A percentile compares a stretch with the other conserved stretches of the same genome.
Conservation (phyloP, 2,113 vertebrate genomes). For the Hystrix cristata region DNA sequence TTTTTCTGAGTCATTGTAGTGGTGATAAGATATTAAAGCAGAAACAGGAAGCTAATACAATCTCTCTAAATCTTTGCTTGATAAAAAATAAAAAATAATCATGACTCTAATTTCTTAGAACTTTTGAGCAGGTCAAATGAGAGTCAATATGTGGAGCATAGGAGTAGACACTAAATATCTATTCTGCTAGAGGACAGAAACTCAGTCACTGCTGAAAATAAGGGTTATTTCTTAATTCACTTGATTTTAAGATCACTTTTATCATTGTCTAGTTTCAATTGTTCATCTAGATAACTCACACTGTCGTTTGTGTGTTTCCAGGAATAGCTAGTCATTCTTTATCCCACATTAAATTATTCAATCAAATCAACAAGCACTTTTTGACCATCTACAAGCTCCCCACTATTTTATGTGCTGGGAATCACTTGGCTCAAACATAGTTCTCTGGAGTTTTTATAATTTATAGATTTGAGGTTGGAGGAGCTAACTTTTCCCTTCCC, state of each 20-base stretch:
- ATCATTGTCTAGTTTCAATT: not conserved
- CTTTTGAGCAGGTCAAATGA: constrained; percentile 15
- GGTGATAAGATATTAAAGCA: not conserved
- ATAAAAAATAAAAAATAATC: not conserved
- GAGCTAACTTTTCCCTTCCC: not conserved
- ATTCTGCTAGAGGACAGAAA: not conserved
- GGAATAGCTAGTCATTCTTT: not conserved
- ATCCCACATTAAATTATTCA: constrained; percentile 44
- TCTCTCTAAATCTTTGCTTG: not conserved
- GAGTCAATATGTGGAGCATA: not conserved
- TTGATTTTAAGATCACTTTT: constrained; percentile 9
- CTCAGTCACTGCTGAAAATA: not conserved
- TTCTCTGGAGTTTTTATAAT: not conserved
- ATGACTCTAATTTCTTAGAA: not conserved
- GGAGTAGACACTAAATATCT: not conserved
- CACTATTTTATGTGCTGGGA: not conserved
- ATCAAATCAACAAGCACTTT: constrained; percentile 49
- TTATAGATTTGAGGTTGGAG: constrained; percentile 21
- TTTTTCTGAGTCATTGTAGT: not conserved
- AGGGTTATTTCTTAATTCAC: not conserved
- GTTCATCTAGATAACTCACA: not conserved
- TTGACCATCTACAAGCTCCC: not conserved
- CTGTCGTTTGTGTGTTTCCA: constrained; percentile 1
- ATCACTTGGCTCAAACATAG: constrained; percentile 46
- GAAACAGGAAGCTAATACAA: not conserved